These are phyloP conservation scores for Ectemnius continuus DNA, from an alignment of 2,888 invertebrate genomes.

Conservation along the genomic window DNA sequence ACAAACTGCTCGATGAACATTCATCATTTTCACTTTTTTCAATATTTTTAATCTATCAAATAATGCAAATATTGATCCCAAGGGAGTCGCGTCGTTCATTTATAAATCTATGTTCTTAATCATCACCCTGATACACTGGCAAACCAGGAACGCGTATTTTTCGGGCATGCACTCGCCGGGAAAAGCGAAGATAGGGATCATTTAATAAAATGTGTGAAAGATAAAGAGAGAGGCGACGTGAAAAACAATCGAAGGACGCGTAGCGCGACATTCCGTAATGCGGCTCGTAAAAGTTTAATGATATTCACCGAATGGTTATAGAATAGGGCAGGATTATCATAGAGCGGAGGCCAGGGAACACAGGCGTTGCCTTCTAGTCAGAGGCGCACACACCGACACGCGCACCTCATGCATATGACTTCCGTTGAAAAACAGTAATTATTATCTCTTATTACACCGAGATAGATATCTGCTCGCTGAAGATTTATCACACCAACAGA, in stretches of 20 bases:
- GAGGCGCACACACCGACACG: conserved; percentile 12
- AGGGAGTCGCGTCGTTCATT: too few species aligned
- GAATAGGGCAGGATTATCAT: conserved; percentile 62
- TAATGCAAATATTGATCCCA: too few species aligned
- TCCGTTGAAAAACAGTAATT: conserved; percentile 54
- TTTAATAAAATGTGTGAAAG: background rate
- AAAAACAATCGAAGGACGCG: conserved; percentile 50
- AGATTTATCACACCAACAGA: conserved; percentile 23
- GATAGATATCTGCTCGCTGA: conserved; percentile 23
- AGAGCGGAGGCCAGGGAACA: conserved; percentile 52
- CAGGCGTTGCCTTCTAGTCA: background rate
- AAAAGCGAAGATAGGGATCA: background rate
- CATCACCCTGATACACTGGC: too few species aligned
- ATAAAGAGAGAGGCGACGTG: background rate
- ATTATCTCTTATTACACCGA: conserved; percentile 45
- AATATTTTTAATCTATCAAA: too few species aligned
- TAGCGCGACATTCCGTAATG: conserved; percentile 42
- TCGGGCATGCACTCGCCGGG: background rate
- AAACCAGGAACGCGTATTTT: too few species aligned
- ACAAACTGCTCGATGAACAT: too few species aligned
- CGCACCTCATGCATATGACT: conserved; percentile 21
- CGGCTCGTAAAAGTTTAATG: conserved; percentile 62
- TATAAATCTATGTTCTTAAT: too few species aligned
- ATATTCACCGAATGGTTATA: conserved; percentile 58
- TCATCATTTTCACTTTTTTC: too few species aligned